Conservation (phyloP, 1,140 invertebrate species). For the Trichogramma pretiosum region DNA sequence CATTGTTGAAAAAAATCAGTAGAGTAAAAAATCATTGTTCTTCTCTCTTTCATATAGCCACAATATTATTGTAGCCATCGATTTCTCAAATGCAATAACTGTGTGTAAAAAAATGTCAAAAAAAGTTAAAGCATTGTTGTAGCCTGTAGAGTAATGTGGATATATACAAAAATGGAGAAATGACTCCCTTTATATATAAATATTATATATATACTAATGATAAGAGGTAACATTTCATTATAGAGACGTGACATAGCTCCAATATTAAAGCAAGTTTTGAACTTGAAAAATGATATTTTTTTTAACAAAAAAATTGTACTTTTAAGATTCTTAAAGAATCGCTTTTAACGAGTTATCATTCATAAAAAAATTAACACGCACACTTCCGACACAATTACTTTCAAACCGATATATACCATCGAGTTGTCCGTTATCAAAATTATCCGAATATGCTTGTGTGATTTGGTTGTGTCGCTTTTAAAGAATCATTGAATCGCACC, state of each 20-base stretch:
- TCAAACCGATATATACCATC: neutral
- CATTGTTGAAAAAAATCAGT: neutral
- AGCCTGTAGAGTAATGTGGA: constrained; percentile 4
- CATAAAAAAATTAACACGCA: neutral
- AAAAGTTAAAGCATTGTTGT: constrained; percentile 3
- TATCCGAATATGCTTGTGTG: too few species aligned
- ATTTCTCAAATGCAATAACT: constrained; percentile 15
- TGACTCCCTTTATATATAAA: constrained; percentile 9
- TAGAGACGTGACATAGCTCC: too few species aligned
- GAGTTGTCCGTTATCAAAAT: too few species aligned
- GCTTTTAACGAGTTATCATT: constrained; percentile 10
- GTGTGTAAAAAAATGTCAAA: constrained; percentile 5
- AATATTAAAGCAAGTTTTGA: constrained; percentile 15
- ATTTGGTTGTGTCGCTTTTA: too few species aligned
- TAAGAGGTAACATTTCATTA: too few species aligned
- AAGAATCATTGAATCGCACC: too few species aligned
- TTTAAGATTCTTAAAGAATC: constrained; percentile 13
- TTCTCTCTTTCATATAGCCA: neutral
- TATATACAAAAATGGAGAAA: neutral
- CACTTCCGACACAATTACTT: neutral
- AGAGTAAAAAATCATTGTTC: neutral
- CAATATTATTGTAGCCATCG: neutral
- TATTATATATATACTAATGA: too few species aligned
- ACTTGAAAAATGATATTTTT: constrained; percentile 16
- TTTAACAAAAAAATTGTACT: constrained; percentile 9